These are phyloP conservation scores for Merluccius polli DNA, from an alignment of 2,797 vertebrate genomes.

Conservation along the genomic window DNA sequence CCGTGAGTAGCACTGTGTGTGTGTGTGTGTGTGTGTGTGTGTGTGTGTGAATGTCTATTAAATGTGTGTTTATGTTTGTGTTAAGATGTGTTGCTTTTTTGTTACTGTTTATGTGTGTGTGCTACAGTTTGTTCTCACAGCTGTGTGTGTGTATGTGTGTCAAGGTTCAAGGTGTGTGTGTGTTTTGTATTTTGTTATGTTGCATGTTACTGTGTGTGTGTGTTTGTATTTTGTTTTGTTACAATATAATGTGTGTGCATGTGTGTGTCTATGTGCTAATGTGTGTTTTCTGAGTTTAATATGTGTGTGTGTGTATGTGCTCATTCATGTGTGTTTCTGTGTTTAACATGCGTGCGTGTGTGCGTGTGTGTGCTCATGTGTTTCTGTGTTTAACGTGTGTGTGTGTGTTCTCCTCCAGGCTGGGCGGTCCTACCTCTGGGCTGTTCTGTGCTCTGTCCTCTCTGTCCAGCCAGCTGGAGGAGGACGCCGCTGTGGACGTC, in stretches of 20 bases:
- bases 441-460: conserved; percentile 90
- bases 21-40: background rate
- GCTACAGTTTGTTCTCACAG: no score
- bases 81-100: no score
- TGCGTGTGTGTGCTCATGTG: background rate
- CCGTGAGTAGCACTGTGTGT: conserved; percentile 73
- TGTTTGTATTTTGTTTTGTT: no score
- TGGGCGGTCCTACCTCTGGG: conserved; percentile 87
- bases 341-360: conserved; percentile 5
- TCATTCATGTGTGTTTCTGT: conserved; percentile 27
- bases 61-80: no score
- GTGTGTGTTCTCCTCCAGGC: conserved; percentile 59
- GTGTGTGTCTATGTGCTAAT: background rate
- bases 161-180: background rate
- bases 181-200: no score
- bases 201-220: no score
- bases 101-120: no score
- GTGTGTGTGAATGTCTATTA: no score
- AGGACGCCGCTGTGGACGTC: conserved; percentile 85
- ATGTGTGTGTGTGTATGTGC: background rate
- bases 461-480: conserved; percentile 87
- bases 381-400: background rate
- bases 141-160: background rate
- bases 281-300: no score
- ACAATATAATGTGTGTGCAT: background rate